phyloP scores from a whole-genome alignment of 1,140 invertebrate genomes.

The Magallana ariakensis region DNA sequence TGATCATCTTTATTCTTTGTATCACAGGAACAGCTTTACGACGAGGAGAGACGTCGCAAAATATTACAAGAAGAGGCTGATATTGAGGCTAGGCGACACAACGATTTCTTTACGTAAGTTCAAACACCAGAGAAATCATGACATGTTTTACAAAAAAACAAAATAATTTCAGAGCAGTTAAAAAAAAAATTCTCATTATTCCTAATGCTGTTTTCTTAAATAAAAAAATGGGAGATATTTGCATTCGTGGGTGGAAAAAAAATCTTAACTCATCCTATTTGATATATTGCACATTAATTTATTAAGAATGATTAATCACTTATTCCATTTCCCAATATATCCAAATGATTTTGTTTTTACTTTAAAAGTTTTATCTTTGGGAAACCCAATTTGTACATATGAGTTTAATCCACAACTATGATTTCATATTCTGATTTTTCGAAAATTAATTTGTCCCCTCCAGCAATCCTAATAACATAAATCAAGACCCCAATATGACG shows the following conservation, averaged over 20 bases:
- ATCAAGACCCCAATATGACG: slow-evolving; percentile 30
- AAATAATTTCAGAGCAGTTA: neutral
- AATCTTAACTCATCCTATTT: too few species aligned
- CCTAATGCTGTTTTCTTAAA: too few species aligned
- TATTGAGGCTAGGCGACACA: slow-evolving; percentile 75
- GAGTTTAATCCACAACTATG: neutral
- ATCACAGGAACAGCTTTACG: slow-evolving; percentile 75
- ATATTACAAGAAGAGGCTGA: slow-evolving; percentile 70
- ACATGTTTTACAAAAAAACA: neutral
- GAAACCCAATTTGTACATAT: too few species aligned
- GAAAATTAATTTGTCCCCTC: slow-evolving; percentile 46
- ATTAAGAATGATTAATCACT: too few species aligned
- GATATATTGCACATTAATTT: too few species aligned
- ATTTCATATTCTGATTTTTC: slow-evolving; percentile 27
- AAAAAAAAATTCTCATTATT: neutral
- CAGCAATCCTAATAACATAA: slow-evolving; percentile 49
- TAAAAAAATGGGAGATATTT: too few species aligned
- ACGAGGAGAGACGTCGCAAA: slow-evolving; percentile 75
- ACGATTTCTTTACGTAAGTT: slow-evolving; percentile 77
- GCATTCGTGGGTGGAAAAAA: too few species aligned
- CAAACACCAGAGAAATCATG: neutral
- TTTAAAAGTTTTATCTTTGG: too few species aligned
- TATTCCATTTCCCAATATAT: too few species aligned
- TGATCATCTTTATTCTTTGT: neutral
- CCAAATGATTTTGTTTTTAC: too few species aligned